Evolutionary conservation across 2,888 invertebrate species (phyloP), one percentile per base, ranked within the genome.

Genomic region (Caenorhabditis wallacei): DNA sequence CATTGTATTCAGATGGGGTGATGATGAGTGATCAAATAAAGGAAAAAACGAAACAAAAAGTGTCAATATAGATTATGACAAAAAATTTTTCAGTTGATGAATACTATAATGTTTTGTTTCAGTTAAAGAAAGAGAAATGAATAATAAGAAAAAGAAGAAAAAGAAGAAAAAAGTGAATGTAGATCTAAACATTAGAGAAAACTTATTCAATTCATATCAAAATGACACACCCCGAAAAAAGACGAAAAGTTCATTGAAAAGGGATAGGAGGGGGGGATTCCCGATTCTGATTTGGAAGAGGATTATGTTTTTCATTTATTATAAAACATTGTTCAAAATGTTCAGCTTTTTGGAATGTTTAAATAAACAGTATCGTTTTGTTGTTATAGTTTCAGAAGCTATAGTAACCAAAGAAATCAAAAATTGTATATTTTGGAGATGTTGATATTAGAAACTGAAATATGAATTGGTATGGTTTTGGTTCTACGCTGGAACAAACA

Each of bases 61-160:
- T 66, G 53, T 51, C 66, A 66, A 40, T 20, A 35, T 20, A 37
- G 53, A 66, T 66, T 53, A 66, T 18, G 59, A 20, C 37, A 10
- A 18, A 59, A 57, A 8, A 48, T 48, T n/a, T 57, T 30, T 57
- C 30, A 57, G 35, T n/a, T 16, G 35, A 37, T 48, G 46, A 48
- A 48, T 48, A 48, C 7, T n/a, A 53, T 24, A 5, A 7, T 61
- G 61, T 43, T 61, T 61, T 30, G 30, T 30, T 30, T 30, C 30
- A 30, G 30, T 30, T 30, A 30, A 30, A 30, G 30, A 30, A 30
- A 20, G 20, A 20, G 59, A 59, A 22, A 57, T 37, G 40, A 20
- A 59, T 35, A 57, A 20, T 37, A 7, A 37, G 20, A 18, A 16
- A 40, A 22, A 18, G 40, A 59, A 40, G 22, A 22, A 37, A 35